Evolutionary conservation across 2,888 invertebrate genomes (phyloP).

Genomic region (Chironomus riparius): DNA sequence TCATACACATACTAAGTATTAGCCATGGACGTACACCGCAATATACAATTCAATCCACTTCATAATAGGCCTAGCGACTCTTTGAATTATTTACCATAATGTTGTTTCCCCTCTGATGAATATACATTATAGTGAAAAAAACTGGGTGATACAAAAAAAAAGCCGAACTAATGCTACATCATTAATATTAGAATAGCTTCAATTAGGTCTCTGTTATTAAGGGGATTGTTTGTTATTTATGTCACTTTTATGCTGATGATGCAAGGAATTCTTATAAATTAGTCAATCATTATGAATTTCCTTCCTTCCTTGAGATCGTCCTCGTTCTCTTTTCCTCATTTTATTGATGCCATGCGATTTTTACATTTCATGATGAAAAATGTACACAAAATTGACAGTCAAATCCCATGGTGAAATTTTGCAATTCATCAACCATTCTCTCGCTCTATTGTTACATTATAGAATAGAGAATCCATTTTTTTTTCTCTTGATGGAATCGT

Average conservation of each 20-base stretch:
- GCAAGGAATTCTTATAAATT: not conserved
- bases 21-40: too few relatives aligned
- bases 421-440: slow-evolving; percentile 22
- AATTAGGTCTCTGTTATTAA: slow-evolving; percentile 19
- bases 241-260: slow-evolving; percentile 5
- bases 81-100: too few relatives aligned
- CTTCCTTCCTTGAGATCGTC: not conserved
- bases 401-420: slow-evolving; percentile 12
- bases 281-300: not conserved
- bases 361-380: not conserved
- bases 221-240: slow-evolving; percentile 5
- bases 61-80: too few relatives aligned
- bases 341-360: not conserved
- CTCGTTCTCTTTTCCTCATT: not conserved
- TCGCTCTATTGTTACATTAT: not conserved
- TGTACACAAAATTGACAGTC: slow-evolving; percentile 4
- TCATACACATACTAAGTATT: too few relatives aligned
- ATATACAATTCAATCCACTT: too few relatives aligned
- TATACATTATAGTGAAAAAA: not conserved
- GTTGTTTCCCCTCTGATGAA: too few relatives aligned
- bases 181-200: slow-evolving; percentile 26
- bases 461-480: not conserved
- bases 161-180: slow-evolving; percentile 22
- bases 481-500: not conserved
- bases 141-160: slow-evolving; percentile 9